phyloP scores from a whole-genome alignment of 2,888 invertebrate genomes.

The Onchidella celtica region DNA sequence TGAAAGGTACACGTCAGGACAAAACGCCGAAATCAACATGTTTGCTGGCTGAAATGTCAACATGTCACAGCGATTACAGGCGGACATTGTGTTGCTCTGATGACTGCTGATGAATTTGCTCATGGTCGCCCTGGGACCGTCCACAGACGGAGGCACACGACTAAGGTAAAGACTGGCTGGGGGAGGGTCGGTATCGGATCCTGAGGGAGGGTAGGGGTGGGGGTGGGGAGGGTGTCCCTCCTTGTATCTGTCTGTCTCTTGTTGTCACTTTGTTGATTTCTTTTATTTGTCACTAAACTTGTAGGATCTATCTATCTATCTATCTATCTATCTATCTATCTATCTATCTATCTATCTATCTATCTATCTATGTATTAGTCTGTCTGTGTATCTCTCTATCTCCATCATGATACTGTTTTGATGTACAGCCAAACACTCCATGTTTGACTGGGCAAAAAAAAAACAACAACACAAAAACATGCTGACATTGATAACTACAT shows the following conservation, averaged over 20 bases:
- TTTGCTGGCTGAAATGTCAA: constrained; percentile 23
- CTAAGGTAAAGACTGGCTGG: not conserved
- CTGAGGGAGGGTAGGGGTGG: not conserved
- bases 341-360: not conserved
- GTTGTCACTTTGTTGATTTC: not conserved
- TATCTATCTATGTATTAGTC: not conserved
- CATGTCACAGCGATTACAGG: constrained; percentile 36
- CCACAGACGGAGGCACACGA: constrained; percentile 20
- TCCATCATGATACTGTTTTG: not conserved
- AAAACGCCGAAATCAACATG: constrained; percentile 6
- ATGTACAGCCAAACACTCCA: not conserved
- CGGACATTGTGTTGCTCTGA: constrained; percentile 18
- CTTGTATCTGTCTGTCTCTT: not conserved
- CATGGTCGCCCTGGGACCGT: not conserved
- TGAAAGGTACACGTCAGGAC: not conserved
- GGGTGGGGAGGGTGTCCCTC: not conserved
- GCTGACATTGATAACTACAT: too few species aligned
- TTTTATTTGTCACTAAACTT: not conserved
- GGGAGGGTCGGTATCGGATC: too few species aligned
- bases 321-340: not conserved
- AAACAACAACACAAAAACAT: too few species aligned
- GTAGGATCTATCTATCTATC: not conserved
- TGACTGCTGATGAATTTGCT: constrained; percentile 16
- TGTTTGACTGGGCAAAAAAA: not conserved
- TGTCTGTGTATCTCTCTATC: not conserved